Percentiles rank a stretch among this genome's conserved stretches.
Evolutionary conservation across 1,140 invertebrate genomes (phyloP).

Genomic region (Drosophila malerkotliana): DNA sequence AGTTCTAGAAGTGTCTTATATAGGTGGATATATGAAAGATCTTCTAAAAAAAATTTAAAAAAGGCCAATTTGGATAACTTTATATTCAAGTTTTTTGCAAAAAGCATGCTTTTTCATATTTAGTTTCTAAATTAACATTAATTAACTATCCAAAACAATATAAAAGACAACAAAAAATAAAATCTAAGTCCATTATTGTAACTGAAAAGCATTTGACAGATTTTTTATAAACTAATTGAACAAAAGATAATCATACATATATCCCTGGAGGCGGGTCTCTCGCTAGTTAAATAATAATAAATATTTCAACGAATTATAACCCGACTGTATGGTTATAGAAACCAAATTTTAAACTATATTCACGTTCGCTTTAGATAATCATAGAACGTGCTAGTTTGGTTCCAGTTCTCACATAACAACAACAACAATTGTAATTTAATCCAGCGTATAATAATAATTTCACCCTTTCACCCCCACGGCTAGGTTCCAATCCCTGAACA

Average conservation of each 20-base stretch:
- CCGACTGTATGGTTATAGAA: neutral
- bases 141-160: conserved; percentile 7
- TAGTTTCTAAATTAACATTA: conserved; percentile 15
- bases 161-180: neutral
- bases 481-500: conserved; percentile 28
- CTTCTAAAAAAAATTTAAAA: too few relatives aligned
- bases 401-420: conserved; percentile 28
- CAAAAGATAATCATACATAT: neutral
- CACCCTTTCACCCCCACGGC: neutral
- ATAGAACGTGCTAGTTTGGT: conserved; percentile 12
- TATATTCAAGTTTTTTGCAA: too few relatives aligned
- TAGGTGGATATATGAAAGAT: conserved; percentile 9
- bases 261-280: neutral
- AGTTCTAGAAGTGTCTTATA: conserved; percentile 27
- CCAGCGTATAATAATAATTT: conserved; percentile 21
- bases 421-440: conserved; percentile 49
- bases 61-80: too few relatives aligned
- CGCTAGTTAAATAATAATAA: neutral
- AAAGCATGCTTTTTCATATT: too few relatives aligned
- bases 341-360: neutral
- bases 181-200: neutral
- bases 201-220: neutral
- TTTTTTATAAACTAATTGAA: conserved; percentile 25
- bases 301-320: neutral
- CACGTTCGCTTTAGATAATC: conserved; percentile 9